Percentiles rank a stretch among this genome's conserved stretches.
phyloP scores from a whole-genome alignment of 2,888 invertebrate species.

The Troglohyphantes excavatus region DNA sequence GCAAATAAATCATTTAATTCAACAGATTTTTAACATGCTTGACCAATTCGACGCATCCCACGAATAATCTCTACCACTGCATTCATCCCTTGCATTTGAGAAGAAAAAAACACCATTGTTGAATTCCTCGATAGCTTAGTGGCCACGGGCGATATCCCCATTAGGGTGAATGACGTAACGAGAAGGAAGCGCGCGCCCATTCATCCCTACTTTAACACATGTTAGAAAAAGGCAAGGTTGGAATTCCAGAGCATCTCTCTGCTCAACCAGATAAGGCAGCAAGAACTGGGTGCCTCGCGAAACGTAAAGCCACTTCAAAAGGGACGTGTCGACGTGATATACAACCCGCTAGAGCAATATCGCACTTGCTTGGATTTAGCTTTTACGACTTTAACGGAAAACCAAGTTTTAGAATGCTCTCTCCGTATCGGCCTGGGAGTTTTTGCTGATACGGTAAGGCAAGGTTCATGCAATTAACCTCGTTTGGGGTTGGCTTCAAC shows the following conservation, averaged over 20 bases:
- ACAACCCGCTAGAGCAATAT: conserved; percentile 5
- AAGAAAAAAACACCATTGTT: conserved; percentile 1
- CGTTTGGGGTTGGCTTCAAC: neutral
- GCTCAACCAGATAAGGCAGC: conserved; percentile 13
- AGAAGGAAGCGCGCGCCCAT: conserved; percentile 28
- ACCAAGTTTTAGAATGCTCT: neutral
- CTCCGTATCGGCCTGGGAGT: neutral
- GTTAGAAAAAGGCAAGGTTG: conserved; percentile 25
- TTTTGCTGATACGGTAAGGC: neutral
- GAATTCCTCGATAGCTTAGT: neutral
- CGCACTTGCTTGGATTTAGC: neutral
- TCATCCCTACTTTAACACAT: conserved; percentile 40
- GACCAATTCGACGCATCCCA: neutral
- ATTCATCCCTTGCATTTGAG: neutral
- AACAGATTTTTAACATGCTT: neutral
- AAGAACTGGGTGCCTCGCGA: conserved; percentile 8
- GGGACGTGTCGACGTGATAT: conserved; percentile 42
- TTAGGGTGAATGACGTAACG: conserved; percentile 28
- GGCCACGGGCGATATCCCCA: conserved; percentile 34
- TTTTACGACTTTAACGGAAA: conserved; percentile 26
- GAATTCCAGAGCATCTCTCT: conserved; percentile 29
- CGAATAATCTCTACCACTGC: neutral
- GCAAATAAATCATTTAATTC: no score
- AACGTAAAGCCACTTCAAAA: neutral
- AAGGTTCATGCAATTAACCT: conserved; percentile 1